These are phyloP conservation scores for Myotis yumanensis DNA, from an alignment of 2,113 vertebrate genomes.

Conservation along the genomic window DNA sequence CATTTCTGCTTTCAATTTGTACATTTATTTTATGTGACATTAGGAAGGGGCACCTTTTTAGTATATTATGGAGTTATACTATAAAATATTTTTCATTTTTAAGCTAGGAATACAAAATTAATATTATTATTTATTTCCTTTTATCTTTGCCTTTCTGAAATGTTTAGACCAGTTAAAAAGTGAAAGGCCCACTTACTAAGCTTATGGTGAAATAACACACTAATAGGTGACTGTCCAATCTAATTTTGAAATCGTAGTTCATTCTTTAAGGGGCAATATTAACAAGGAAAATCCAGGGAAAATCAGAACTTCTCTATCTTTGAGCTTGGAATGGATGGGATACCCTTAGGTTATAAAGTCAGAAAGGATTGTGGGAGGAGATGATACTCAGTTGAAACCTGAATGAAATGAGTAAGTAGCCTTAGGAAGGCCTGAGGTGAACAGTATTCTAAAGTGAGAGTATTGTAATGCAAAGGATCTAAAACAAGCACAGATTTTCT, in stretches of 20 bases:
- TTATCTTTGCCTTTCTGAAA: not conserved
- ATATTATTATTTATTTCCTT: not conserved
- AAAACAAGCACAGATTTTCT: not conserved
- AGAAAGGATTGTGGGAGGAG: not conserved
- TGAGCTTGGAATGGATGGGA: not conserved
- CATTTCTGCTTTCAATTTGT: not conserved
- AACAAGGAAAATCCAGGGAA: not conserved
- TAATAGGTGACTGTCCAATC: not conserved
- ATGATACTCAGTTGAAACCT: not conserved
- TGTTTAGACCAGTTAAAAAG: not conserved
- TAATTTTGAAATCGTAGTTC: not conserved
- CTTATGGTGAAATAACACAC: not conserved
- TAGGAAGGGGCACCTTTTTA: not conserved
- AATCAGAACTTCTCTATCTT: not conserved
- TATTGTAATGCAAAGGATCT: not conserved
- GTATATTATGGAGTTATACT: not conserved
- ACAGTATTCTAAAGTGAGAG: not conserved
- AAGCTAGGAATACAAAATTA: not conserved
- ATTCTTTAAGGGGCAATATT: not conserved
- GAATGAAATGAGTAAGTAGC: not conserved
- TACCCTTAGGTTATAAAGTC: not conserved
- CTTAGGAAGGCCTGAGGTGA: not conserved
- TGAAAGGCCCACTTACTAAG: not conserved
- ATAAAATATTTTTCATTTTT: not conserved
- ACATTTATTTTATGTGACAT: not conserved